Percentiles rank a stretch among this genome's conserved stretches.
These are phyloP conservation scores for Byasa hedistus DNA, from an alignment of 2,888 invertebrate species.

Conservation along the genomic window DNA sequence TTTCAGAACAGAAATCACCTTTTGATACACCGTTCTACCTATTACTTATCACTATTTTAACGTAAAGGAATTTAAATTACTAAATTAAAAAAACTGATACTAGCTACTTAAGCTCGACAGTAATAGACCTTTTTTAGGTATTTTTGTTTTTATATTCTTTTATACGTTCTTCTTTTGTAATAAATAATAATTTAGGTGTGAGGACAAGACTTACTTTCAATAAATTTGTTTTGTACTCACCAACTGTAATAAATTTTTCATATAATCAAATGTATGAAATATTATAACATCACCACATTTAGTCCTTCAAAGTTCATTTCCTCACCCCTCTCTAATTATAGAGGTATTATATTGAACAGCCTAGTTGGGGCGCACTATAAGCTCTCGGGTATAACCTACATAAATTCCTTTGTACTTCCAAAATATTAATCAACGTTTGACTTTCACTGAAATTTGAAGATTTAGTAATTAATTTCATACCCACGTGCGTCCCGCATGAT, in stretches of 20 bases:
- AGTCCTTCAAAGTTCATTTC: not conserved
- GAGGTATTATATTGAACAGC: not conserved
- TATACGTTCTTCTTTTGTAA: too few relatives aligned
- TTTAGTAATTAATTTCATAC: slow-evolving; percentile 23
- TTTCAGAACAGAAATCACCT: too few relatives aligned
- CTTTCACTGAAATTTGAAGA: slow-evolving; percentile 24
- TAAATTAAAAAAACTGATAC: too few relatives aligned
- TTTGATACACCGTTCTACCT: too few relatives aligned
- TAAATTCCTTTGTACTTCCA: slow-evolving; percentile 22
- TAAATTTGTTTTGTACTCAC: too few relatives aligned
- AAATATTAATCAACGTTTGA: slow-evolving; percentile 29
- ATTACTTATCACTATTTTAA: too few relatives aligned
- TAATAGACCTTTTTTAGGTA: too few relatives aligned
- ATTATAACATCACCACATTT: not conserved
- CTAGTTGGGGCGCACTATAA: slow-evolving; percentile 4
- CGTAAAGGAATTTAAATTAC: too few relatives aligned
- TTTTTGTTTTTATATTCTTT: too few relatives aligned
- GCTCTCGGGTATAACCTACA: slow-evolving; percentile 8
- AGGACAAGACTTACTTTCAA: too few relatives aligned
- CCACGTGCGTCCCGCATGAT: slow-evolving; percentile 16
- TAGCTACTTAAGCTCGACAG: too few relatives aligned
- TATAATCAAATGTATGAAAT: not conserved
- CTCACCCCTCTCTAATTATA: not conserved
- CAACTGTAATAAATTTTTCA: not conserved
- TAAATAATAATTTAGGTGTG: too few relatives aligned